These are phyloP conservation scores for Laothoe populi DNA, from an alignment of 2,888 invertebrate species.

Conservation along the genomic window DNA sequence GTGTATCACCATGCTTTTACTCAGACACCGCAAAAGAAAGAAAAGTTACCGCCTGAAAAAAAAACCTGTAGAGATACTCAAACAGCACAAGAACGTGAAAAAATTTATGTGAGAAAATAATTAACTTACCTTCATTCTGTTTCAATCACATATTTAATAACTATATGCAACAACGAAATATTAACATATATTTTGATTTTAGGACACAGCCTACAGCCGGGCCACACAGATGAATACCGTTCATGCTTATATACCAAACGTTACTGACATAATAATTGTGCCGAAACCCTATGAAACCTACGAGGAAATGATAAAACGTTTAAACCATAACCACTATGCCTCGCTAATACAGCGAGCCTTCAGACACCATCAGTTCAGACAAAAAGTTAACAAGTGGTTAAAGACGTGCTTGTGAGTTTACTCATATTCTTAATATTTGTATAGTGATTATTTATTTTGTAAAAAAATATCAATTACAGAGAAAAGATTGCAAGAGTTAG, in stretches of 20 bases:
- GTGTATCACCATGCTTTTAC: slow-evolving; percentile 93
- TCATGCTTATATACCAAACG: slow-evolving; percentile 85
- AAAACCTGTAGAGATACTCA: slow-evolving; percentile 87
- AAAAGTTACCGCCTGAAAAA: slow-evolving; percentile 77
- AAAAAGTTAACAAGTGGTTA: slow-evolving; percentile 69
- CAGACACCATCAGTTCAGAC: slow-evolving; percentile 82
- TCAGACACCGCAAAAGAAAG: slow-evolving; percentile 89
- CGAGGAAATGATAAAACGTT: slow-evolving; percentile 84
- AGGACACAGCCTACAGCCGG: slow-evolving; percentile 82
- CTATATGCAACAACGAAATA: not conserved
- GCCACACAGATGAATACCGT: slow-evolving; percentile 86
- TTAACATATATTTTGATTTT: slow-evolving; percentile 38
- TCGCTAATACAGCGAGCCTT: slow-evolving; percentile 88
- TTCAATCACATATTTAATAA: not conserved
- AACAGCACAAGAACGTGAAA: slow-evolving; percentile 84
- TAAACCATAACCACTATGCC: slow-evolving; percentile 84
- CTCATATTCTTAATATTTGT: not conserved
- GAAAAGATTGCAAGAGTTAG: slow-evolving; percentile 77
- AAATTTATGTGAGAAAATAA: slow-evolving; percentile 65
- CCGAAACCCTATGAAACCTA: slow-evolving; percentile 87
- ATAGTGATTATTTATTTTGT: not conserved
- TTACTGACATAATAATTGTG: slow-evolving; percentile 86
- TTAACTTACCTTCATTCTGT: not conserved
- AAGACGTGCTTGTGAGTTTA: slow-evolving; percentile 69
- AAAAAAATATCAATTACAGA: slow-evolving; percentile 46